Conservation (phyloP, 92 coral and sea anemone species). For the Heteractis magnifica region DNA sequence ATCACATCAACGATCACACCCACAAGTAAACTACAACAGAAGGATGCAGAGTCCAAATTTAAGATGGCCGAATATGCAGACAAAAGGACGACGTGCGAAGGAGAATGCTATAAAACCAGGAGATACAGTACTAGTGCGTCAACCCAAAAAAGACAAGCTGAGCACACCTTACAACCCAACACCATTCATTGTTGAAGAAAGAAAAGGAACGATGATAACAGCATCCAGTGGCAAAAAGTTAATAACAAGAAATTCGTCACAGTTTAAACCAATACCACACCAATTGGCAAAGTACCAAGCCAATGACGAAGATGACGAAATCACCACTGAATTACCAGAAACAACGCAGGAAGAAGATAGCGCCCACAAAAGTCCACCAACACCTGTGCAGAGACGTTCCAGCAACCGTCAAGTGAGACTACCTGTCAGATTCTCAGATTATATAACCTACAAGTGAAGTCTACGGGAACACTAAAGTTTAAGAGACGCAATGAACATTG, state of each 20-base stretch:
- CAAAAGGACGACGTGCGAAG: conserved; percentile 23
- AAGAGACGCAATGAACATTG: too few relatives aligned
- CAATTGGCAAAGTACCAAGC: too few relatives aligned
- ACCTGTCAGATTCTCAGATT: too few relatives aligned
- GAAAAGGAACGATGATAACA: conserved; percentile 54
- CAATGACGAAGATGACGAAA: too few relatives aligned
- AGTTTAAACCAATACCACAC: not conserved
- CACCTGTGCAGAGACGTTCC: too few relatives aligned
- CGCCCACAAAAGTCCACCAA: too few relatives aligned
- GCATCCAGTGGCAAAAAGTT: conserved; percentile 6
- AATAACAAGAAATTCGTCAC: conserved; percentile 15
- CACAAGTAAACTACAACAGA: conserved; percentile 18
- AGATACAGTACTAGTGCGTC: too few relatives aligned
- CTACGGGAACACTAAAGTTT: too few relatives aligned
- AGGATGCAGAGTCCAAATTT: conserved; percentile 19
- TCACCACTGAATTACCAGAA: not conserved
- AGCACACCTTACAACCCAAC: conserved; percentile 53
- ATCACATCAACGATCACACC: not conserved
- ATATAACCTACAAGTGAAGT: too few relatives aligned
- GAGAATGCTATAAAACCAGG: conserved; percentile 38
- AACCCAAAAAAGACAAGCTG: conserved; percentile 44
- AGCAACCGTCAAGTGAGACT: too few relatives aligned
- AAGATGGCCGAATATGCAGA: conserved; percentile 48
- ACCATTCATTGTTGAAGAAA: conserved; percentile 47
- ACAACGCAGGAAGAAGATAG: not conserved